A percentile compares a stretch with the other conserved stretches of the same genome.
Evolutionary conservation across 2,113 vertebrate species (phyloP).

Genomic region (Mustela lutreola): DNA sequence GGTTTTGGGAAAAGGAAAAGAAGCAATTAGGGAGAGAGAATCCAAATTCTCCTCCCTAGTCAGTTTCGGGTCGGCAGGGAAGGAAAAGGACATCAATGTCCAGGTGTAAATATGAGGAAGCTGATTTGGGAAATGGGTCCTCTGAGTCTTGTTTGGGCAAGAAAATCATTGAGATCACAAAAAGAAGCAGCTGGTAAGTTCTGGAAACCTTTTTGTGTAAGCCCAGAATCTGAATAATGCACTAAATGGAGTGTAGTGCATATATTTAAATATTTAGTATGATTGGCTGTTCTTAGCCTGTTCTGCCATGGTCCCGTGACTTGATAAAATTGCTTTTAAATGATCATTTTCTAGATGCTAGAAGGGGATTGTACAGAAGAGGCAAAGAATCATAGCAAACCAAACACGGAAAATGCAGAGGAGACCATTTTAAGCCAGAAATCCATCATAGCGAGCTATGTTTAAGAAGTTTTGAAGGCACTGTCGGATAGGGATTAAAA

Average conservation of each 20-base stretch:
- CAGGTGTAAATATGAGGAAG: conserved; percentile 18
- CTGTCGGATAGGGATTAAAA: neutral
- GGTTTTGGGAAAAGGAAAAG: neutral
- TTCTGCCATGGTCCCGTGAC: neutral
- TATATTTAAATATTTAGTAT: conserved; percentile 74
- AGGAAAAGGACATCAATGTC: neutral
- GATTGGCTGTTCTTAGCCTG: conserved; percentile 35
- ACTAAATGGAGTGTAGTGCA: conserved; percentile 31
- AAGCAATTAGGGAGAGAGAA: neutral
- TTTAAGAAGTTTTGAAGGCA: conserved; percentile 31
- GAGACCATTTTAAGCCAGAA: neutral
- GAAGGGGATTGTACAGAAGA: conserved; percentile 31
- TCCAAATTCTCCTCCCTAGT: neutral
- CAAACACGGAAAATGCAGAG: conserved; percentile 35
- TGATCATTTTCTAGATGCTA: conserved; percentile 63
- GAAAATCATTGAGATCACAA: conserved; percentile 33
- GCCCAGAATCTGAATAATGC: conserved; percentile 62
- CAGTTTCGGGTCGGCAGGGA: neutral
- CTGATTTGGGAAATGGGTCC: neutral
- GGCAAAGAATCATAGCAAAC: conserved; percentile 11
- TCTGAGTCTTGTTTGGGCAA: conserved; percentile 20
- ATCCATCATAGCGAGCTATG: neutral
- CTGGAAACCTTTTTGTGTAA: conserved; percentile 56
- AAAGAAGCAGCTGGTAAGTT: conserved; percentile 68
- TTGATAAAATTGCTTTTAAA: conserved; percentile 64